Evolutionary conservation across 2,888 invertebrate species (phyloP).

Genomic region (Tethea ocularis): DNA sequence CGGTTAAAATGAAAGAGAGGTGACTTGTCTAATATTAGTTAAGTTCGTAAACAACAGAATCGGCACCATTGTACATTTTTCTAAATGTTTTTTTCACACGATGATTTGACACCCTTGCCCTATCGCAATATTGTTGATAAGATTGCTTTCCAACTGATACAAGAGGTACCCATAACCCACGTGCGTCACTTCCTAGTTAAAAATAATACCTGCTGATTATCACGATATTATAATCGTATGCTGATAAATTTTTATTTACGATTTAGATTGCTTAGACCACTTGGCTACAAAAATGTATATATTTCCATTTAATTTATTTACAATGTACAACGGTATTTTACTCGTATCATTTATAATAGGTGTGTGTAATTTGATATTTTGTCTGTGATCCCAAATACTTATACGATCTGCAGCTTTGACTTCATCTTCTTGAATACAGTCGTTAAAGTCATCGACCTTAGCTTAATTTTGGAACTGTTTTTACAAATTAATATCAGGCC

Average conservation of each 20-base stretch:
- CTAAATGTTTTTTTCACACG: not conserved
- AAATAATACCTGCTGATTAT: slow-evolving; percentile 18
- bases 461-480: no score
- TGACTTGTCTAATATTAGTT: no score
- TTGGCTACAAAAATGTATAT: not conserved
- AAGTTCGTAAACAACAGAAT: no score
- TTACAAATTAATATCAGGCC: no score
- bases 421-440: not conserved
- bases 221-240: not conserved
- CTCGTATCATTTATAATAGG: not conserved
- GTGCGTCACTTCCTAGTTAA: slow-evolving; percentile 31
- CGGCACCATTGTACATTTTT: no score
- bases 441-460: not conserved
- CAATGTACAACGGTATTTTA: not conserved
- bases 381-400: not conserved
- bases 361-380: not conserved
- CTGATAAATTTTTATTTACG: not conserved
- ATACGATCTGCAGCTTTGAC: not conserved
- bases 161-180: not conserved
- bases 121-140: not conserved
- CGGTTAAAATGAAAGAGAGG: no score
- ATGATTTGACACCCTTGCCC: not conserved
- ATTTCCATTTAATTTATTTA: not conserved
- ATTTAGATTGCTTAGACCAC: not conserved
- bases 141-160: not conserved